These are phyloP conservation scores for Nemurella pictetii DNA, from an alignment of 2,888 invertebrate species.

Conservation along the genomic window DNA sequence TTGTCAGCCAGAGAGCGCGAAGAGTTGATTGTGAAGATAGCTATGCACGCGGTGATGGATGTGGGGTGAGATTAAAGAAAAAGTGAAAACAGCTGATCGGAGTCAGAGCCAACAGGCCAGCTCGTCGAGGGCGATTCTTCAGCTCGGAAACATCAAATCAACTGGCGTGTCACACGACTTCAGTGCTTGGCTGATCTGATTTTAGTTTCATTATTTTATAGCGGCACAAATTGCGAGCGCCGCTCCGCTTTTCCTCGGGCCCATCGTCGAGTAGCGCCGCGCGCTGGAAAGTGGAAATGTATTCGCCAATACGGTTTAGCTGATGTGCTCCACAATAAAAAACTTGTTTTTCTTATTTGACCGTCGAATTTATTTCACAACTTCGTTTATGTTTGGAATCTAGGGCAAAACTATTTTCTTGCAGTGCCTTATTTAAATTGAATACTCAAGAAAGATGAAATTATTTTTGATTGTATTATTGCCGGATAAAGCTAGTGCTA, in stretches of 20 bases:
- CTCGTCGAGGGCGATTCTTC: background rate
- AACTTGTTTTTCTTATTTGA: background rate
- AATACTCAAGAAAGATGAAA: background rate
- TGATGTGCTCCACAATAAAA: background rate
- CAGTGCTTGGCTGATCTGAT: background rate
- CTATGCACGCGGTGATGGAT: slow-evolving; percentile 1
- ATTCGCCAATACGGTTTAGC: background rate
- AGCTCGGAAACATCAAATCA: slow-evolving; percentile 18
- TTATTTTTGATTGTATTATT: background rate
- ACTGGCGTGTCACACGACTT: background rate
- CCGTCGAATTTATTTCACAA: background rate
- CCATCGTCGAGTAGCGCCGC: background rate
- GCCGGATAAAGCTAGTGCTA: background rate
- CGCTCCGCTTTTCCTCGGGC: background rate
- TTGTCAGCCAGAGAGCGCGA: background rate
- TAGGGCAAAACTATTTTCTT: background rate
- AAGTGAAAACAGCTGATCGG: slow-evolving; percentile 24
- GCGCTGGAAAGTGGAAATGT: background rate
- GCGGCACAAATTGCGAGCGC: too few species aligned
- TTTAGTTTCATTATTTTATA: too few species aligned
- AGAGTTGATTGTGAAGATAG: slow-evolving; percentile 13
- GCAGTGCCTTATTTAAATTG: background rate
- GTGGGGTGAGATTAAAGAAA: slow-evolving; percentile 22
- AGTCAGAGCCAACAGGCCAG: slow-evolving; percentile 14
- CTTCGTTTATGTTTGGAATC: background rate